Evolutionary conservation across 2,113 vertebrate genomes (phyloP).

Genomic region (Pelmatolapia mariae): DNA sequence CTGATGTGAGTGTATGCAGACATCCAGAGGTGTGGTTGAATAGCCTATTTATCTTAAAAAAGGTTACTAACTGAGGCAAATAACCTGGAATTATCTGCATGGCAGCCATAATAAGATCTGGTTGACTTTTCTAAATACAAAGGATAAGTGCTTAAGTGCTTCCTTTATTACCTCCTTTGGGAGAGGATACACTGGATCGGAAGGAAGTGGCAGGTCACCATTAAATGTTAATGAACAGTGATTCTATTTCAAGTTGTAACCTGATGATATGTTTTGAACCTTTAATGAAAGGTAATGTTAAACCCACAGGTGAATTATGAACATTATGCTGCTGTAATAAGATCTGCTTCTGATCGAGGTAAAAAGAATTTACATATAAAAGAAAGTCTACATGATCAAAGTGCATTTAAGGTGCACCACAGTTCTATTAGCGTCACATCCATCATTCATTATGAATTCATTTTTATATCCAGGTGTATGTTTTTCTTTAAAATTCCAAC

Average conservation of each 20-base stretch:
- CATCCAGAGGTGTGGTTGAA: not conserved
- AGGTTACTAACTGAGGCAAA: not conserved
- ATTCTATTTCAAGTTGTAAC: not conserved
- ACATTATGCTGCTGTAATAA: not conserved
- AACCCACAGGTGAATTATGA: not conserved
- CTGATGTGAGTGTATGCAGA: not conserved
- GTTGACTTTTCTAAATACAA: not conserved
- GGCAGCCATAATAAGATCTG: not conserved
- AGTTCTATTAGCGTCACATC: not conserved
- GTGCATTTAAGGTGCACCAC: not conserved
- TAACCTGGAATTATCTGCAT: not conserved
- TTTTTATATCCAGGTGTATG: not conserved
- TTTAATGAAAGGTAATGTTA: not conserved
- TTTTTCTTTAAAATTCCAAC: not conserved
- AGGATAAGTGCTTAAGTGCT: not conserved
- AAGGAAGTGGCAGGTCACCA: not conserved
- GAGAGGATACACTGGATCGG: not conserved
- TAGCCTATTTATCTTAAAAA: not conserved
- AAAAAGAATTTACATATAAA: not conserved
- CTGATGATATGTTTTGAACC: not conserved
- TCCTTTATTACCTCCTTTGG: not conserved
- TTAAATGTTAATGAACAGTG: not conserved
- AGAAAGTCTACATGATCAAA: not conserved
- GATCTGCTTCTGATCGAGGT: not conserved
- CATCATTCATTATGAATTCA: not conserved